These are phyloP conservation scores for Nemurella pictetii DNA, from an alignment of 2,888 invertebrate species.

Conservation along the genomic window DNA sequence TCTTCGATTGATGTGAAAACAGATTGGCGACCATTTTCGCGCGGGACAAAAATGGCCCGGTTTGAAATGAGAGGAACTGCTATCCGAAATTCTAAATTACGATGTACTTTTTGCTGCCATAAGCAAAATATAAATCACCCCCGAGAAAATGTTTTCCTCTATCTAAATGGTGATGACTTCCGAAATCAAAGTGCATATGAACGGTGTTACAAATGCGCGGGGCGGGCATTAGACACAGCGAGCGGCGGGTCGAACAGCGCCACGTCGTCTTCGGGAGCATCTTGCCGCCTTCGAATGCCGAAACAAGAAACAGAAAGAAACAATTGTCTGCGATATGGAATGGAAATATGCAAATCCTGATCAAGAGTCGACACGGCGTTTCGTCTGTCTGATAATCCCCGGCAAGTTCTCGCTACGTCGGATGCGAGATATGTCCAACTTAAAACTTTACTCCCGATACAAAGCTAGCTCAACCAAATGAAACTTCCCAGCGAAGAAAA, in stretches of 20 bases:
- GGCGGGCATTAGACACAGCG: not conserved
- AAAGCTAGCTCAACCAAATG: constrained; percentile 21
- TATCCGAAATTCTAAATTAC: not conserved
- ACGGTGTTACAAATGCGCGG: not conserved
- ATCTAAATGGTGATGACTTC: constrained; percentile 13
- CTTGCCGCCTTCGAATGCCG: not conserved
- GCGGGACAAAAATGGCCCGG: not conserved
- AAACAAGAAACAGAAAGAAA: constrained; percentile 12
- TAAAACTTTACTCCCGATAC: constrained; percentile 12
- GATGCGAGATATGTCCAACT: constrained; percentile 18
- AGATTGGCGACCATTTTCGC: not conserved
- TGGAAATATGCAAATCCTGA: constrained; percentile 30
- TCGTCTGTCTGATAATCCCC: constrained; percentile 19
- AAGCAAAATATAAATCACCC: not conserved
- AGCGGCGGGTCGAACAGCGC: not conserved
- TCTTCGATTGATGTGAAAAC: not conserved
- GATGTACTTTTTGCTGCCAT: not conserved
- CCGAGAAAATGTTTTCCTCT: not conserved
- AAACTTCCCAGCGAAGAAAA: constrained; percentile 11
- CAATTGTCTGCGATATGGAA: constrained; percentile 18
- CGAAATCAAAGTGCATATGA: not conserved
- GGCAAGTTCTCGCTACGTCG: constrained; percentile 7
- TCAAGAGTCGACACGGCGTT: not conserved
- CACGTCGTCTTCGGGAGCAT: not conserved
- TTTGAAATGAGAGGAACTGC: not conserved